Percentiles rank a stretch among this genome's conserved stretches.
These are phyloP conservation scores for Bombus pyrosoma DNA, from an alignment of 1,140 invertebrate genomes.

Conservation along the genomic window DNA sequence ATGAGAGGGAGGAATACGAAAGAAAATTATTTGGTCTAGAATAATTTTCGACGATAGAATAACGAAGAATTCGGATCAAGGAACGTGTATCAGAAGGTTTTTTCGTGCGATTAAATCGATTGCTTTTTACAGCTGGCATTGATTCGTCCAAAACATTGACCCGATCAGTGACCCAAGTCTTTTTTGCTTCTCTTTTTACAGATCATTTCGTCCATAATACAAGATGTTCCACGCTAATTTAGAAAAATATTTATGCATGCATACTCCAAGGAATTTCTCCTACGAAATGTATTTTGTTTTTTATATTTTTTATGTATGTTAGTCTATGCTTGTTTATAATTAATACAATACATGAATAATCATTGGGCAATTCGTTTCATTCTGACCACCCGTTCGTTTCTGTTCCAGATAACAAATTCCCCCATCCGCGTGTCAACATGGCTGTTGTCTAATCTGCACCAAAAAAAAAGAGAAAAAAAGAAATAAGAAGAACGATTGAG, in stretches of 20 bases:
- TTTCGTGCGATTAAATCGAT: background rate
- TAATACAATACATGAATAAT: background rate
- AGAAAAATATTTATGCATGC: too few species aligned
- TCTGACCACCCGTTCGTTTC: conserved; percentile 3
- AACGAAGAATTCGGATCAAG: background rate
- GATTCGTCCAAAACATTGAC: conserved; percentile 2
- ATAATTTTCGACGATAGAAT: background rate
- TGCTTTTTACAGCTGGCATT: background rate
- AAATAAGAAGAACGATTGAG: too few species aligned
- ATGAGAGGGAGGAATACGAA: background rate
- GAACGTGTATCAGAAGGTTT: background rate
- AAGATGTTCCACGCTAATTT: too few species aligned
- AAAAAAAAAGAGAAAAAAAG: conserved; percentile 2
- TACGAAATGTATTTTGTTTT: too few species aligned
- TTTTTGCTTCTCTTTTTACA: background rate
- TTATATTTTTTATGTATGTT: too few species aligned
- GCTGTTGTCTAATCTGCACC: conserved; percentile 41
- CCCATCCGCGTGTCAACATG: conserved; percentile 15
- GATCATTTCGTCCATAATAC: too few species aligned
- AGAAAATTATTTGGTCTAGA: background rate
- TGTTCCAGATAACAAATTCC: conserved; percentile 24
- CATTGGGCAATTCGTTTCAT: background rate
- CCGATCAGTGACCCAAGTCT: background rate
- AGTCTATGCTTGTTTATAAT: background rate
- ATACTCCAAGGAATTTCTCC: too few species aligned